Conservation (phyloP, 1,140 invertebrate genomes). For the Saccostrea glomerata region DNA sequence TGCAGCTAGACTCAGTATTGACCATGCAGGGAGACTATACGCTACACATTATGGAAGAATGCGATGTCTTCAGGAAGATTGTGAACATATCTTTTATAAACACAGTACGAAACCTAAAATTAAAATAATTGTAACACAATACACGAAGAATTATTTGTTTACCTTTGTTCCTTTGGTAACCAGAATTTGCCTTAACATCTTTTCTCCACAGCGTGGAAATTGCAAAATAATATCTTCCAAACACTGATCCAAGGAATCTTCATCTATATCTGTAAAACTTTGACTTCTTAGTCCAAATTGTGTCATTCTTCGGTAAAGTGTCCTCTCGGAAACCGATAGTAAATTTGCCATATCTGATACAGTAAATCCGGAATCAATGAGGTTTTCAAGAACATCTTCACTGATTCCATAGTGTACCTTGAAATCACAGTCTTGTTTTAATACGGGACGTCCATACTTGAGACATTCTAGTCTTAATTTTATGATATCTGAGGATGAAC, state of each 20-base stretch:
- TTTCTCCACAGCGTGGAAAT: conserved; percentile 46
- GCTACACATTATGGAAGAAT: too few relatives aligned
- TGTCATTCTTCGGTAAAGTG: conserved; percentile 36
- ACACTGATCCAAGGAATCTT: conserved; percentile 16
- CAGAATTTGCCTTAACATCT: conserved; percentile 42
- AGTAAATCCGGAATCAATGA: neutral
- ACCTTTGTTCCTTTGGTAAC: conserved; percentile 22
- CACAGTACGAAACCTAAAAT: too few relatives aligned
- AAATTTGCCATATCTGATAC: conserved; percentile 21
- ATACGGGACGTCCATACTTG: neutral
- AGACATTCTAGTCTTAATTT: conserved; percentile 27
- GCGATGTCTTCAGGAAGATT: too few relatives aligned
- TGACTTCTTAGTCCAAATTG: neutral
- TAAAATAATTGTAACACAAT: too few relatives aligned
- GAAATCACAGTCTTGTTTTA: neutral
- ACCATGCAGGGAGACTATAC: too few relatives aligned
- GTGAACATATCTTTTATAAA: too few relatives aligned
- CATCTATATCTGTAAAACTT: conserved; percentile 39
- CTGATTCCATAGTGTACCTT: neutral
- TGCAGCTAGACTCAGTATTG: too few relatives aligned
- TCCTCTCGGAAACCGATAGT: conserved; percentile 43
- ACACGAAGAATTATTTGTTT: too few relatives aligned
- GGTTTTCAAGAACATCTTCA: conserved; percentile 11
- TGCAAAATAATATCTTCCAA: conserved; percentile 25
- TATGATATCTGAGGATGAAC: neutral